Evolutionary conservation across 2,888 invertebrate species (phyloP).

Genomic region (Lamellibrachia columna): DNA sequence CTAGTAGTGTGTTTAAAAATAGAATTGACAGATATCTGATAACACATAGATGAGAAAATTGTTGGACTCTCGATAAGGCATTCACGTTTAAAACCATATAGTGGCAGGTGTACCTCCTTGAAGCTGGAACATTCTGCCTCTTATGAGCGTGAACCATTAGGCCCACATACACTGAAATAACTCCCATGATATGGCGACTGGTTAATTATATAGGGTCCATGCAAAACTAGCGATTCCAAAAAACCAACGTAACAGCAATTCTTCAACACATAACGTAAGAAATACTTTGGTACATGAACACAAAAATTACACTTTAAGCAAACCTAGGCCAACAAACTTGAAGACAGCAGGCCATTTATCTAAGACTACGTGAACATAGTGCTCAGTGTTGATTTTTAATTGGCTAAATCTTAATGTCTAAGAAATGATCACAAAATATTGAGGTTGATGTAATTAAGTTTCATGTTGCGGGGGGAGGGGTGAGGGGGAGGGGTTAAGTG

Average conservation of each 20-base stretch:
- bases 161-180: neutral
- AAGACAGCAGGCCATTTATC: neutral
- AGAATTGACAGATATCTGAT: too few relatives aligned
- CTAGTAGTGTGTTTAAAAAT: too few relatives aligned
- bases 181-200: neutral
- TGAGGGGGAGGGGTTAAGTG: too few relatives aligned
- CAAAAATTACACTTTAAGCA: neutral
- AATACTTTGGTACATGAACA: neutral
- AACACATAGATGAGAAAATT: too few relatives aligned
- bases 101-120: neutral
- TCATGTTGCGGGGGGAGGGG: too few relatives aligned
- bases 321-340: neutral
- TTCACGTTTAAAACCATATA: neutral
- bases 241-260: neutral
- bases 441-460: too few relatives aligned
- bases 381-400: too few relatives aligned
- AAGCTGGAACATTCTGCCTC: neutral
- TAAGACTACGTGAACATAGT: too few relatives aligned
- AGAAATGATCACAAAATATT: too few relatives aligned
- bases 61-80: neutral
- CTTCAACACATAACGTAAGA: neutral
- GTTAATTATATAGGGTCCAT: neutral
- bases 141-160: neutral
- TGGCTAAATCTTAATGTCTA: too few relatives aligned
- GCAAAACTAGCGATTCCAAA: neutral